Percentiles rank a stretch among this genome's conserved stretches.
Evolutionary conservation across 2,113 vertebrate genomes (phyloP).

Genomic region (Anarhynchus alexandrinus): DNA sequence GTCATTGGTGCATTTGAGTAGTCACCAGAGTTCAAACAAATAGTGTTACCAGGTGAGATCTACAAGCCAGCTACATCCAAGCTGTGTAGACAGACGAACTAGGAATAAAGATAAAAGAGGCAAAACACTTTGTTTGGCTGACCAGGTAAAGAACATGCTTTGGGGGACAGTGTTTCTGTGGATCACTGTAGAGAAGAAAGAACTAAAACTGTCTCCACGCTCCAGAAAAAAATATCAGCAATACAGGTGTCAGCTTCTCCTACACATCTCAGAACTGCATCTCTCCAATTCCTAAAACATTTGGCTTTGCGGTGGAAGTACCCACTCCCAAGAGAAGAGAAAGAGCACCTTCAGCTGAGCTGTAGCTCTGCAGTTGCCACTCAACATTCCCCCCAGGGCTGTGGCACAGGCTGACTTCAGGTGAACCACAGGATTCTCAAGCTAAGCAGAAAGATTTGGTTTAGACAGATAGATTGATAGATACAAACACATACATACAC

Average conservation of each 20-base stretch:
- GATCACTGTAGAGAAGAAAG: not conserved
- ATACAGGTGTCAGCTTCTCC: not conserved
- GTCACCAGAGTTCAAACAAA: not conserved
- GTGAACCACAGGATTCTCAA: not conserved
- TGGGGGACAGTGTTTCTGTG: not conserved
- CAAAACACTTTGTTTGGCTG: not conserved
- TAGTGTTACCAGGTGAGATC: not conserved
- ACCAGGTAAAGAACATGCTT: not conserved
- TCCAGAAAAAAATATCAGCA: not conserved
- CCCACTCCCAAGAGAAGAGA: not conserved
- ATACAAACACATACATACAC: not conserved
- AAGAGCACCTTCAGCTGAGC: not conserved
- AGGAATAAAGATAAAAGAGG: not conserved
- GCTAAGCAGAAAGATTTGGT: not conserved
- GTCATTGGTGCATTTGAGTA: not conserved
- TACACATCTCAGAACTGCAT: not conserved
- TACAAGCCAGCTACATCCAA: not conserved
- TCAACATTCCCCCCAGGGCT: not conserved
- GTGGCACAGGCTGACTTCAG: not conserved
- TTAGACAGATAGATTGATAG: not conserved
- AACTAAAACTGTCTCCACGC: not conserved
- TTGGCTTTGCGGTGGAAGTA: not conserved
- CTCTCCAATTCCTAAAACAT: not conserved
- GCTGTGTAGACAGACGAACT: not conserved
- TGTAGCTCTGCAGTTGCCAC: not conserved